Evolutionary conservation across 1,140 invertebrate genomes (phyloP).

Genomic region (Pseudomyrmex flavicornis): DNA sequence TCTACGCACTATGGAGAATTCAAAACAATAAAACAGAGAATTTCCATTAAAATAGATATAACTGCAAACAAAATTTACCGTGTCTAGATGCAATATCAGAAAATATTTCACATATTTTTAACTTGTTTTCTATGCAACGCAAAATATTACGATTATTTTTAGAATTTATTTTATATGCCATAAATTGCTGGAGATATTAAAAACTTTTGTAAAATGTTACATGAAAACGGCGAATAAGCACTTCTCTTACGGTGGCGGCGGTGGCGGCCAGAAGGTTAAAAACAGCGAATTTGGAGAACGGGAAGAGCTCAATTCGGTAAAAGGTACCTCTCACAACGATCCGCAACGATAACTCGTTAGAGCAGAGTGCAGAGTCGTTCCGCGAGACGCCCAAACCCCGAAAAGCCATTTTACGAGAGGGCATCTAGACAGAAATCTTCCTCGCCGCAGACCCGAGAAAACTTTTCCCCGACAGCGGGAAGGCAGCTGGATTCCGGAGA

Average conservation of each 20-base stretch:
- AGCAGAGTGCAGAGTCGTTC: slow-evolving; percentile 39
- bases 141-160: neutral
- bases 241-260: neutral
- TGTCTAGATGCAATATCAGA: neutral
- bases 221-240: neutral
- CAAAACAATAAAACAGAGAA: too few species aligned
- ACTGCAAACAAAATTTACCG: neutral
- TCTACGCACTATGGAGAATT: too few species aligned
- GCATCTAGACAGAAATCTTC: slow-evolving; percentile 64
- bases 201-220: neutral
- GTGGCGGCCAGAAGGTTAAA: slow-evolving; percentile 2
- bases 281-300: slow-evolving; percentile 31
- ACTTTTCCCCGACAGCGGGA: slow-evolving; percentile 53
- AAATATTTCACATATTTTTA: neutral
- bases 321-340: slow-evolving; percentile 17
- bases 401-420: slow-evolving; percentile 70
- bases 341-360: slow-evolving; percentile 69
- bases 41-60: slow-evolving; percentile 23
- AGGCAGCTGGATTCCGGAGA: slow-evolving; percentile 30
- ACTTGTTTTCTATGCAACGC: neutral
- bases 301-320: slow-evolving; percentile 35
- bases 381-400: slow-evolving; percentile 54
- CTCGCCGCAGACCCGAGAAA: slow-evolving; percentile 48
- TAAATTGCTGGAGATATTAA: neutral
- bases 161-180: neutral